Evolutionary conservation across 2,797 vertebrate genomes (phyloP), one percentile per base, ranked within the genome.

Genomic region (Anguilla pacifica): DNA sequence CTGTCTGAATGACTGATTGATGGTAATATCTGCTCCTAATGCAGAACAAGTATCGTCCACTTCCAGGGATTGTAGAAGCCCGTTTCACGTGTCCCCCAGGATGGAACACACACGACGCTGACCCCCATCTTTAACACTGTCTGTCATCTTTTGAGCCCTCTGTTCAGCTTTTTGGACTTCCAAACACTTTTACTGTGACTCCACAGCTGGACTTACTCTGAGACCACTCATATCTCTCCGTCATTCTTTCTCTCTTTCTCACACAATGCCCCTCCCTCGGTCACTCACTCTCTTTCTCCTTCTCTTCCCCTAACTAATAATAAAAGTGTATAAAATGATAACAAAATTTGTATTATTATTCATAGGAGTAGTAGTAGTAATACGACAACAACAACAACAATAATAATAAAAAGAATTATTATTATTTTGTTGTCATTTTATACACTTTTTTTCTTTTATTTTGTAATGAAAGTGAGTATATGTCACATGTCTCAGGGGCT

Each of bases 11-110:
- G 79, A 4, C 22, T 82, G 79, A 82, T n/a, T 82, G 79, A 82
- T 51, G 43, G 79, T 51, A 82, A 82, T 82, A 82, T 82, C 46
- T 82, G 46, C 79, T 51, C 79, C 51, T 82, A 82, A 49, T 49
- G 79, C 79, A 82, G 43, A 82, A n/a, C 46, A 51, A 82, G 79
- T 9, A 82, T 25, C 43, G 46, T n/a, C 79, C 22, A 82, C 79
- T n/a, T 49, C 22, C 79, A 82, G 79, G 79, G 43, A 82, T 49
- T 51, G 35, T 51, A 3, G 46, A 82, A 82, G 25, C 6, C 79
- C 43, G 3, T 49, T 51, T 82, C 25, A 19, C 25, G 46, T 49
- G 46, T 51, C 79, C 79, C 22, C 79, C 79, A 82, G 46, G 79
- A 82, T n/a, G 22, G 9, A 51, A 82, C 79, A 82, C 22, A 82